phyloP scores from a whole-genome alignment of 2,797 vertebrate species.

The Bufotes viridis region DNA sequence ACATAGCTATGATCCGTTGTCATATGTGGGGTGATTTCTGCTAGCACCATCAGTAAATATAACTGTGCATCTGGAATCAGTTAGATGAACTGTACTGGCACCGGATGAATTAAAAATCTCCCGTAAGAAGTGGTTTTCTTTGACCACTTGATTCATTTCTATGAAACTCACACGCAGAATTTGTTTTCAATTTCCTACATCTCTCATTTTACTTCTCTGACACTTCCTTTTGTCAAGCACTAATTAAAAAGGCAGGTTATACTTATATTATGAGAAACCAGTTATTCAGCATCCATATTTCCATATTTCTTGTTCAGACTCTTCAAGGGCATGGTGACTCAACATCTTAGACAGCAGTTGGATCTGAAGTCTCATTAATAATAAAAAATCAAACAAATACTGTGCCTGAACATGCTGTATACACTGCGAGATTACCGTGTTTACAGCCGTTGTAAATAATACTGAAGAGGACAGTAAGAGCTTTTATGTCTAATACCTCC shows the following conservation, averaged over 20 bases:
- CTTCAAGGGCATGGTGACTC: slow-evolving; percentile 34
- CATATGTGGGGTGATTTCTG: background rate
- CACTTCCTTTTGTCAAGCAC: slow-evolving; percentile 31
- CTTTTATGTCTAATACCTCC: background rate
- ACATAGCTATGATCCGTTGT: background rate
- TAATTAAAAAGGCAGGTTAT: slow-evolving; percentile 24
- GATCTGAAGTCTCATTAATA: slow-evolving; percentile 50
- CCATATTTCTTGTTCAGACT: slow-evolving; percentile 50
- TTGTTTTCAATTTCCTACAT: slow-evolving; percentile 7
- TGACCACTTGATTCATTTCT: slow-evolving; percentile 19
- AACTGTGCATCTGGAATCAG: slow-evolving; percentile 24
- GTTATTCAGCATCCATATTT: slow-evolving; percentile 24
- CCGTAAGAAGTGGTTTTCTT: slow-evolving; percentile 42
- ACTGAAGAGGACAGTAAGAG: background rate
- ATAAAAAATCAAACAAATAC: slow-evolving; percentile 48
- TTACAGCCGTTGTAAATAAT: slow-evolving; percentile 21
- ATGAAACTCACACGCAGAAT: slow-evolving; percentile 19
- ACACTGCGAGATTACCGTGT: slow-evolving; percentile 18
- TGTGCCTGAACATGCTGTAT: slow-evolving; percentile 34
- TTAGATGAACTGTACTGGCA: slow-evolving; percentile 42
- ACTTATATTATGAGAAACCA: slow-evolving; percentile 24
- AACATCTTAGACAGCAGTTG: slow-evolving; percentile 31
- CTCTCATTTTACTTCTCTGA: slow-evolving; percentile 32
- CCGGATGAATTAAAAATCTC: slow-evolving; percentile 22
- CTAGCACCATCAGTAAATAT: slow-evolving; percentile 1